Evolutionary conservation across 2,113 vertebrate genomes (phyloP).

Genomic region (Chloebia gouldiae): DNA sequence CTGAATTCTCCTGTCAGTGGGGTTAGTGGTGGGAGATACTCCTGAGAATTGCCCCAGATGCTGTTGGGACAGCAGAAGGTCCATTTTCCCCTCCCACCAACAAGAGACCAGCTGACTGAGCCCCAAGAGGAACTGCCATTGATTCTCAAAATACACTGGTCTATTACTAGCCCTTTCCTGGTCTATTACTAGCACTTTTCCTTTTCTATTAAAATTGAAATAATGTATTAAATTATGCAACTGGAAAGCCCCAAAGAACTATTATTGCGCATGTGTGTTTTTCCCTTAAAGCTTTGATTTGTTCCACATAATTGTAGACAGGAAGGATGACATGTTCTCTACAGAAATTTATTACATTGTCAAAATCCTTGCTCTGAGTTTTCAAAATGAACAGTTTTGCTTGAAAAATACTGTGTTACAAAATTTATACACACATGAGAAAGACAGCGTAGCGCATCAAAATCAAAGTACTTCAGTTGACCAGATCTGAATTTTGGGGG

Average conservation of each 20-base stretch:
- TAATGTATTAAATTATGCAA: neutral
- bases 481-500: conserved; percentile 28
- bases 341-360: neutral
- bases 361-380: conserved; percentile 24
- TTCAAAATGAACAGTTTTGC: conserved; percentile 33
- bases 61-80: neutral
- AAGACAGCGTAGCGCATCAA: neutral
- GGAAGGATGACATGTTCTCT: neutral
- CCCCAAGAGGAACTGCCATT: neutral
- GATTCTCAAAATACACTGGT: neutral
- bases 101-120: neutral
- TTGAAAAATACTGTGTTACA: neutral
- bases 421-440: neutral
- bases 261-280: neutral
- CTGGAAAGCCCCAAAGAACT: neutral
- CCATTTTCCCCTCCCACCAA: neutral
- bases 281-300: neutral
- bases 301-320: neutral
- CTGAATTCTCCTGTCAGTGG: neutral
- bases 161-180: neutral
- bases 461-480: conserved; percentile 44
- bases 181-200: neutral
- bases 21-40: neutral
- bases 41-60: neutral
- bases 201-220: neutral